Base-by-base conservation (phyloP, 2,113 vertebrate species). In the Hippocampus mohnikei region DNA sequence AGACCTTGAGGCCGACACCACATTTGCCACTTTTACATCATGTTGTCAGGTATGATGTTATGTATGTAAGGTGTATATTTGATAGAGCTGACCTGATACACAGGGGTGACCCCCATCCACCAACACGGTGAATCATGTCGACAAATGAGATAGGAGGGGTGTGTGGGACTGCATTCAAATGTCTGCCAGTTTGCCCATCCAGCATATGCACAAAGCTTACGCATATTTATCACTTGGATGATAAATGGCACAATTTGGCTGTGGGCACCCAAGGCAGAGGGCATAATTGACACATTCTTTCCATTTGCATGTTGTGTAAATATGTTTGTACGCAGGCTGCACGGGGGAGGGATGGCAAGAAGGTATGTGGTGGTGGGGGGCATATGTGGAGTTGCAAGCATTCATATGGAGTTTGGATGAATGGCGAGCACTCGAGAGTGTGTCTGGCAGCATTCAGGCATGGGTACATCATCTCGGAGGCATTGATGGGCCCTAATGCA, bases 401-500 rank as follows among this genome's bases (percentile, higher is more conserved):
- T 80, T 85, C 69, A 77, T 68, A 75, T 74, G 55, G 76, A 70
- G 60, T 62, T 67, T 72, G 80, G 73, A 86, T 83, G 84, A 86
- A 85, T 85, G 81, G 81, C 25, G 65, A 73, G 79, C 73, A 53
- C 81, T 70, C 48, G 15, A 40, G 13, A 23, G 75, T 78, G 79
- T 87, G 87, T 87, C 88, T 87, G 81, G 78, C 69, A 78, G 73
- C 81, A 88, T 92, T 88, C 81, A 79, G 75, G 66, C 76, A 85
- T 83, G 83, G 86, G 84, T 89, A 87, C 81, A 90, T 91, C 85
- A 90, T 89, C 71, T 77, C 42, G 0, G 66, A 87, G 77, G 72
- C 75, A 74, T 67, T 91, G 89, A 91, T 90, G 87, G 84, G 78
- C 77, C 79, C 76, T 91, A 90, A 91, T 90, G 82, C 82, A 85